Percentiles rank a stretch among this genome's conserved stretches.
Conservation (phyloP, 2,113 vertebrate species). For the Pardalotus punctatus region DNA sequence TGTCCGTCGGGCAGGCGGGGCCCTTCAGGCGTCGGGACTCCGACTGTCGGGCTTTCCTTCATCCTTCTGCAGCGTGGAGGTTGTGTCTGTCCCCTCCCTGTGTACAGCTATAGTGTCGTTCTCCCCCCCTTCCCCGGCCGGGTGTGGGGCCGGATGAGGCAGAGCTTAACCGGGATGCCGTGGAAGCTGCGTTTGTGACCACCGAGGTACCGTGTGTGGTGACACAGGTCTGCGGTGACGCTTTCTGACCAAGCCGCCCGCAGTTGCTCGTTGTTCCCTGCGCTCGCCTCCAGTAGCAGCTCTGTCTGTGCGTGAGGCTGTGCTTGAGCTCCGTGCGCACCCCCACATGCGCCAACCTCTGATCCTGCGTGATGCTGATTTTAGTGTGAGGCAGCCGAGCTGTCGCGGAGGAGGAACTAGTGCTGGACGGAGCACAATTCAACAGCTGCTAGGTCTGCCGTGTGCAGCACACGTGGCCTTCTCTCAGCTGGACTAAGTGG, state of each 20-base stretch:
- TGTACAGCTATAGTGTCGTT: rapidly evolving
- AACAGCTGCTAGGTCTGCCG: no score
- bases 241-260: no score
- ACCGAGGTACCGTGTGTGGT: not conserved
- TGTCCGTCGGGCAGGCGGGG: not conserved
- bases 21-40: not conserved
- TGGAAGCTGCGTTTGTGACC: not conserved
- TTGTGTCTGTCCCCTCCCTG: no score
- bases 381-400: not conserved
- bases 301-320: rapidly evolving
- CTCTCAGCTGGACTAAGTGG: not conserved
- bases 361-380: rapidly evolving
- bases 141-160: not conserved
- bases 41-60: no score
- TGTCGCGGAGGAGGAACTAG: not conserved
- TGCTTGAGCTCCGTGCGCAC: not conserved
- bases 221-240: not conserved
- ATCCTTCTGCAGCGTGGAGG: rapidly evolving
- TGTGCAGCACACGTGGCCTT: not conserved
- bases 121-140: rapidly evolving
- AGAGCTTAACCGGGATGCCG: no score
- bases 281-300: not conserved
- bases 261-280: rapidly evolving
- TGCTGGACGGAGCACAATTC: rapidly evolving
- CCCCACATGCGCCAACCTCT: rapidly evolving